phyloP scores from a whole-genome alignment of 2,888 invertebrate genomes.

The Xylophagus ater region DNA sequence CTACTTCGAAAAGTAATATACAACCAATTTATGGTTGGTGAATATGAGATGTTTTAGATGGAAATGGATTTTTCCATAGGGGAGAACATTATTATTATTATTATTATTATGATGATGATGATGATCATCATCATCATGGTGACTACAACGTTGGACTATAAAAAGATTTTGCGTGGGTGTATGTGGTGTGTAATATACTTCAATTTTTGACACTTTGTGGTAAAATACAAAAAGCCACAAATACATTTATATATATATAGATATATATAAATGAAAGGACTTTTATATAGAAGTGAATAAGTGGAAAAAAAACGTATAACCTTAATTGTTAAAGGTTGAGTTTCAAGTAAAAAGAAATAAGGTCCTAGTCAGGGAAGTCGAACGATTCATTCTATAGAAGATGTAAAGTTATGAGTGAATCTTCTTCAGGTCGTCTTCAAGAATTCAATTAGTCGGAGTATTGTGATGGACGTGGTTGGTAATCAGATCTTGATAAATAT shows the following conservation, averaged over 20 bases:
- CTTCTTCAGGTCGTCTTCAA: conserved; percentile 9
- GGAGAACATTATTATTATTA: conserved; percentile 1
- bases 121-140: background rate
- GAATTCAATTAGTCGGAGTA: conserved; percentile 16
- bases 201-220: conserved; percentile 41
- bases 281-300: no score
- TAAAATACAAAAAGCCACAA: conserved; percentile 39
- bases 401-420: conserved; percentile 16
- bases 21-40: conserved; percentile 11
- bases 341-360: background rate
- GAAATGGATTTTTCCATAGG: no score
- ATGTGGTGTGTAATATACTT: conserved; percentile 18
- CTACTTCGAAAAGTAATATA: no score
- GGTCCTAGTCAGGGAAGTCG: conserved; percentile 15
- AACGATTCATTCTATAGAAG: no score
- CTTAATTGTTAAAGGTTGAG: background rate
- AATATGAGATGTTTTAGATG: conserved; percentile 14
- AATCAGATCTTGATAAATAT: conserved; percentile 6
- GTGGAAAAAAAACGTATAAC: background rate
- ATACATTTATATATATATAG: no score
- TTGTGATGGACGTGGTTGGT: conserved; percentile 17
- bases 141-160: no score
- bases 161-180: background rate
- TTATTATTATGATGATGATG: background rate
- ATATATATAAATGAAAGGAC: no score